phyloP scores from a whole-genome alignment of 2,888 invertebrate genomes.

The Anarsia innoxiella region DNA sequence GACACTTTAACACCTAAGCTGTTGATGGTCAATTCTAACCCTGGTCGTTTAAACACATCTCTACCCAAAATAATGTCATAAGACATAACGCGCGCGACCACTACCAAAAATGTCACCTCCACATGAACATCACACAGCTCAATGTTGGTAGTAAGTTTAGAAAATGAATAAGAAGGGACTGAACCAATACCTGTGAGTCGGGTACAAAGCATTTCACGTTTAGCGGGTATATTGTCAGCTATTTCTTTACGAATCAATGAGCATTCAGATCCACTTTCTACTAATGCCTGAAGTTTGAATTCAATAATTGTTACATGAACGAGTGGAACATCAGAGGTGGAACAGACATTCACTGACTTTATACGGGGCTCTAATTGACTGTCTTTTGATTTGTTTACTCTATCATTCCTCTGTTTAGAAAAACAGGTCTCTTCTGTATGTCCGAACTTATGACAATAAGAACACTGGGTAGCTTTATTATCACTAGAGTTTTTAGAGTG shows the following conservation, averaged over 20 bases:
- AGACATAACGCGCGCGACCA: not conserved
- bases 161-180: not conserved
- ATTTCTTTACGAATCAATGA: not conserved
- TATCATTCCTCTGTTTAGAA: not conserved
- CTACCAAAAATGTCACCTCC: not conserved
- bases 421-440: not conserved
- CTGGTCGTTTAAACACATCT: not conserved
- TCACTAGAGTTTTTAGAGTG: not conserved
- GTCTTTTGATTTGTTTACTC: too few relatives aligned
- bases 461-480: not conserved
- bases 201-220: not conserved
- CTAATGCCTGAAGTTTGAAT: not conserved
- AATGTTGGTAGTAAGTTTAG: not conserved
- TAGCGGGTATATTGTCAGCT: not conserved
- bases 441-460: not conserved
- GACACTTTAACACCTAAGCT: not conserved
- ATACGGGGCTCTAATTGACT: not conserved
- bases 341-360: not conserved
- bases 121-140: not conserved
- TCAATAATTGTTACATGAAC: not conserved
- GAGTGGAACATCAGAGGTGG: not conserved
- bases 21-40: not conserved
- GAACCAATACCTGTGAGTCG: not conserved
- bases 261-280: conserved; percentile 1
- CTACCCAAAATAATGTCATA: not conserved